Percentiles rank a stretch among this genome's conserved stretches.
phyloP scores from a whole-genome alignment of 2,113 vertebrate genomes.

The Calyptommatus sinebrachiatus region DNA sequence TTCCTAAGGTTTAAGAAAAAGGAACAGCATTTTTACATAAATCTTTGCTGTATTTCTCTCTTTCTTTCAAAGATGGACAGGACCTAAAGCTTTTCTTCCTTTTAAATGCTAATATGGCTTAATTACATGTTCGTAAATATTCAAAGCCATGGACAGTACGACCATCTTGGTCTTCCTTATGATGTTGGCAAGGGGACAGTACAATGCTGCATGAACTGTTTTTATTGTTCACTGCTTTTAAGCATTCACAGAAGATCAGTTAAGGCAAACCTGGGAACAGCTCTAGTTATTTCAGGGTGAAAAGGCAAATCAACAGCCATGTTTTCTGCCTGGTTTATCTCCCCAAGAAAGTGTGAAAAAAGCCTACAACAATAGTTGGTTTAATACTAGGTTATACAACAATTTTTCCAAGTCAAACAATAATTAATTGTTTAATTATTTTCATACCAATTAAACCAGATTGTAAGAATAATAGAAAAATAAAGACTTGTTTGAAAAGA shows the following conservation, averaged over 20 bases:
- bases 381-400: neutral
- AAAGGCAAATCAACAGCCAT: neutral
- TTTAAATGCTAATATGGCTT: neutral
- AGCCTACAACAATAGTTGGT: neutral
- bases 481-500: too few relatives aligned
- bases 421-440: too few relatives aligned
- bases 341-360: neutral
- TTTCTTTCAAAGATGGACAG: neutral
- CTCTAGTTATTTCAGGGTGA: neutral
- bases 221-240: too few relatives aligned
- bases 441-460: too few relatives aligned
- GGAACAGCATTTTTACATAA: neutral
- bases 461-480: too few relatives aligned
- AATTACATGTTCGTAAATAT: neutral
- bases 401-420: neutral
- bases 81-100: neutral
- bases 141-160: too few relatives aligned
- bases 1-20: conserved; percentile 73
- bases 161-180: too few relatives aligned
- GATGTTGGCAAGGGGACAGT: too few relatives aligned
- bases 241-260: neutral
- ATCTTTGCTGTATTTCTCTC: neutral
- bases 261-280: neutral
- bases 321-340: neutral
- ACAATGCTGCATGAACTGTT: too few relatives aligned